These are phyloP conservation scores for Enteromius mattozi DNA, from an alignment of 2,797 vertebrate genomes.

Conservation along the genomic window DNA sequence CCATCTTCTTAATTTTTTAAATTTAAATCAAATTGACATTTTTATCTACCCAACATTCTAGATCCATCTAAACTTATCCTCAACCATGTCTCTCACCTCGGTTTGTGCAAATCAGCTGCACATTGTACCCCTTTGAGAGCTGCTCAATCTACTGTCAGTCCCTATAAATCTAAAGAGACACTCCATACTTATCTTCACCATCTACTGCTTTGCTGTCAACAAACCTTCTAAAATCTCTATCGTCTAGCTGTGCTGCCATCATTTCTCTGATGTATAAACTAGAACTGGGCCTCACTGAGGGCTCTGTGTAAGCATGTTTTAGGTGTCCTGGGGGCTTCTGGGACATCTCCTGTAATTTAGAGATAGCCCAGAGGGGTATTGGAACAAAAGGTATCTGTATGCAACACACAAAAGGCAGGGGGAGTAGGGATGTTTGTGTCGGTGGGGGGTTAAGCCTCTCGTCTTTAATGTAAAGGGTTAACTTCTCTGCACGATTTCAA, in stretches of 20 bases:
- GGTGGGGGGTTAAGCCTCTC: background rate
- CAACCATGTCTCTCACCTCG: background rate
- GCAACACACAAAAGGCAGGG: conserved; percentile 44
- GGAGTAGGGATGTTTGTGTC: background rate
- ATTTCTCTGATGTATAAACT: conserved; percentile 1
- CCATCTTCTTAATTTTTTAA: background rate
- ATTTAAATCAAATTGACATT: background rate
- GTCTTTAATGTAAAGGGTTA: conserved; percentile 23
- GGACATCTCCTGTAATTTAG: conserved; percentile 63
- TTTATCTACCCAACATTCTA: conserved; percentile 53
- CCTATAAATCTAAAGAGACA: conserved; percentile 18
- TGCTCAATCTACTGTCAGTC: conserved; percentile 11
- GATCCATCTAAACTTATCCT: conserved; percentile 6
- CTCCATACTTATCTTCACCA: background rate
- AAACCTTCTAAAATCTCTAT: conserved; percentile 25
- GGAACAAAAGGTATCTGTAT: conserved; percentile 65
- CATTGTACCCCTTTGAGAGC: background rate
- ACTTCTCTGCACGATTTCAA: background rate
- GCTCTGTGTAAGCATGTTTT: conserved; percentile 32
- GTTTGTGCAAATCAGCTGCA: background rate
- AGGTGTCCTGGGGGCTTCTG: conserved; percentile 21
- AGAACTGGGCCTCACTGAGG: conserved; percentile 19
- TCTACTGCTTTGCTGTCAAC: conserved; percentile 11
- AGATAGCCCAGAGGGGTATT: conserved; percentile 39
- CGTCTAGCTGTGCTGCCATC: background rate